Evolutionary conservation across 2,888 invertebrate genomes (phyloP).

Genomic region (Uloborus plumipes): DNA sequence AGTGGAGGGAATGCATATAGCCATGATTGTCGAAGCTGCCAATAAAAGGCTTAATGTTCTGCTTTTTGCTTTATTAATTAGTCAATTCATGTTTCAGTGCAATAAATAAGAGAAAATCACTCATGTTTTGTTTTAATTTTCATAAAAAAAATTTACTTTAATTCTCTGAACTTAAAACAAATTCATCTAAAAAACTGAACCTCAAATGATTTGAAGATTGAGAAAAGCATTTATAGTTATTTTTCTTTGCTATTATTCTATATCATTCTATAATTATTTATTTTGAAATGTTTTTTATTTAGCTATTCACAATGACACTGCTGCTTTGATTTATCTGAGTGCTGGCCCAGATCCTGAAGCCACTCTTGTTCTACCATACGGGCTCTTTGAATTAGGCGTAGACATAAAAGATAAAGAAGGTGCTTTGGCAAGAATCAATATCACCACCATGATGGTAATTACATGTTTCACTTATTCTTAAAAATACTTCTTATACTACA

Average conservation of each 20-base stretch:
- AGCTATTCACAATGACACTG: conserved; percentile 65
- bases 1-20: no score
- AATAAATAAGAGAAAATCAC: no score
- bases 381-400: conserved; percentile 66
- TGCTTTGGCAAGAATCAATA: conserved; percentile 66
- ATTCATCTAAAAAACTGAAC: background rate
- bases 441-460: conserved; percentile 65
- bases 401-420: conserved; percentile 68
- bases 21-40: no score
- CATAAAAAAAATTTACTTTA: no score
- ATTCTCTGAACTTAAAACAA: no score
- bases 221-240: background rate
- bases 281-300: conserved; percentile 1
- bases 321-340: conserved; percentile 65
- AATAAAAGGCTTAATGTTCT: no score
- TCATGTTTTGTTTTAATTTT: background rate
- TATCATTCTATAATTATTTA: background rate
- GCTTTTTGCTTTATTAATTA: no score
- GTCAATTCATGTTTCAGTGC: no score
- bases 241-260: background rate
- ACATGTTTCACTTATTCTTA: background rate
- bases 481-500: background rate
- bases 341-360: conserved; percentile 66
- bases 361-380: conserved; percentile 66
- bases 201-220: background rate